Evolutionary conservation across 2,113 vertebrate species (phyloP).

Genomic region (Heptranchias perlo): DNA sequence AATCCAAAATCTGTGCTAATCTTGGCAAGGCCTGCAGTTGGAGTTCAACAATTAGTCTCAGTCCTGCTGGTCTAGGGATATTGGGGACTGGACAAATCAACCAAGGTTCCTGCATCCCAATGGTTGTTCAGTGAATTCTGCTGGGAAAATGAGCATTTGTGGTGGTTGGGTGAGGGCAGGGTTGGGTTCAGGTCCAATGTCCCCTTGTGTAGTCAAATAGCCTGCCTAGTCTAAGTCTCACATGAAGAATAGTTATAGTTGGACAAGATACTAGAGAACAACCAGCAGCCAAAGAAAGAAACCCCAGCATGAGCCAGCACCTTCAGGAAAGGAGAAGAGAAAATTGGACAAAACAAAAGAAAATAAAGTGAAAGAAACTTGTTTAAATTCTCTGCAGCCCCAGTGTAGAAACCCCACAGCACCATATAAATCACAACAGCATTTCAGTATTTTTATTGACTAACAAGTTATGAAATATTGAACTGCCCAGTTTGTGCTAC

Average conservation of each 20-base stretch:
- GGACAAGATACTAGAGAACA: not conserved
- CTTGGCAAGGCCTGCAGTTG: too few relatives aligned
- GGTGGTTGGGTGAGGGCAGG: too few relatives aligned
- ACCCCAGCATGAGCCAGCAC: not conserved
- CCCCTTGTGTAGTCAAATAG: not conserved
- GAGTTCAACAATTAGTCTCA: too few relatives aligned
- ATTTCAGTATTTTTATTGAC: not conserved
- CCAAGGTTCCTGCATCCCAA: not conserved
- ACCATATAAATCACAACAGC: not conserved
- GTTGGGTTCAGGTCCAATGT: not conserved
- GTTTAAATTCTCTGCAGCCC: not conserved
- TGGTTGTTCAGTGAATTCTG: not conserved
- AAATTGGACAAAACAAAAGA: not conserved
- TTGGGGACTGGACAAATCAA: too few relatives aligned
- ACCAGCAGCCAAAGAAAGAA: not conserved
- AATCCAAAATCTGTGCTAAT: too few relatives aligned
- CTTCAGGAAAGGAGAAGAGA: not conserved
- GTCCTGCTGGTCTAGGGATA: too few relatives aligned
- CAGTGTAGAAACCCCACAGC: not conserved
- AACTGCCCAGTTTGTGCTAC: not conserved
- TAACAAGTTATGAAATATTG: conserved; percentile 17
- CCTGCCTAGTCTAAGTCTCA: not conserved
- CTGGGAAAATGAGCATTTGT: not conserved
- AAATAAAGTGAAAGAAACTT: not conserved
- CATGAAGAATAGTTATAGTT: not conserved